Evolutionary conservation across 2,888 invertebrate species (phyloP).

Genomic region (Camptogramma bilineatum): DNA sequence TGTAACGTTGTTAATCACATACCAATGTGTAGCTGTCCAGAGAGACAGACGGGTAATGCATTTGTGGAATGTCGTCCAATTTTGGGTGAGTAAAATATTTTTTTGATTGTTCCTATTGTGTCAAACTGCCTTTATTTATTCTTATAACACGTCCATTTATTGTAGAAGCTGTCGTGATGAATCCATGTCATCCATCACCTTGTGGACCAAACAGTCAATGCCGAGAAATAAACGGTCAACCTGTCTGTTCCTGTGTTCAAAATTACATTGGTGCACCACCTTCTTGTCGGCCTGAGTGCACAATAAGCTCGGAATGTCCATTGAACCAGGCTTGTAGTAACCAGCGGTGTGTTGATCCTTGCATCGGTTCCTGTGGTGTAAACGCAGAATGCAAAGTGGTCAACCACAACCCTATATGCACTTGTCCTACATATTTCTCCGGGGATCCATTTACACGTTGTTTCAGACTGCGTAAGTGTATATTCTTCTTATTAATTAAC

Average conservation of each 20-base stretch:
- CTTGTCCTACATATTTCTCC: constrained; percentile 86
- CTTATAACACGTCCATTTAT: constrained; percentile 29
- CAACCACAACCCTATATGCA: constrained; percentile 91
- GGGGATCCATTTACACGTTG: constrained; percentile 89
- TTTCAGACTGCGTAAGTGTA: constrained; percentile 79
- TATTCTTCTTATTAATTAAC: not conserved
- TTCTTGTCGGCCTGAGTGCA: constrained; percentile 90
- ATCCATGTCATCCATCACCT: constrained; percentile 88
- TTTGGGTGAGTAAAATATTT: constrained; percentile 68
- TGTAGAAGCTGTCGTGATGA: constrained; percentile 80
- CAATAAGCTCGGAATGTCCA: constrained; percentile 89
- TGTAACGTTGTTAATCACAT: constrained; percentile 89
- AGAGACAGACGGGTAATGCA: constrained; percentile 89
- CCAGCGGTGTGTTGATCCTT: constrained; percentile 90
- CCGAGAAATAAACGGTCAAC: constrained; percentile 86
- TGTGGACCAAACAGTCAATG: constrained; percentile 88
- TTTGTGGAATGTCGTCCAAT: constrained; percentile 87
- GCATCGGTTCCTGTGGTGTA: constrained; percentile 89
- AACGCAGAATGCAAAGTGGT: constrained; percentile 91
- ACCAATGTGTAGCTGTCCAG: constrained; percentile 86
- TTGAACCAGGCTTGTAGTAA: constrained; percentile 89
- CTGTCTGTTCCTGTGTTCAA: constrained; percentile 88
- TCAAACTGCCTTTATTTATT: not conserved
- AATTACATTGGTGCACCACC: constrained; percentile 88
- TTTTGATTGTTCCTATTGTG: not conserved